A percentile compares a stretch with the other conserved stretches of the same genome.
Evolutionary conservation across 2,888 invertebrate genomes (phyloP).

Genomic region (Anorthoa munda): DNA sequence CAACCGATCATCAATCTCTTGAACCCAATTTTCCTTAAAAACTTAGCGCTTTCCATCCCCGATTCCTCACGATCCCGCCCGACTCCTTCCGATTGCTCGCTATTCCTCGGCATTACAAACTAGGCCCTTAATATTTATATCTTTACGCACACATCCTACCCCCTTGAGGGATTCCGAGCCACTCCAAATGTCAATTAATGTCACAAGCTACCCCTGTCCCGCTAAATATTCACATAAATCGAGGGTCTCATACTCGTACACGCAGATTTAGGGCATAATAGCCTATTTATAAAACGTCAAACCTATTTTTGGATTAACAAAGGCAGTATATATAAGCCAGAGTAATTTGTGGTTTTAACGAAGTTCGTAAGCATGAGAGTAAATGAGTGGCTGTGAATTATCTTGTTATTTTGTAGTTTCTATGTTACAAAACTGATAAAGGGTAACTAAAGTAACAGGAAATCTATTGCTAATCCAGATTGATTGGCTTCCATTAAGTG

Average conservation of each 20-base stretch:
- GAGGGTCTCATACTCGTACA: conserved; percentile 58
- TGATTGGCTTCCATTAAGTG: background rate
- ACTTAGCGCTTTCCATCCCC: conserved; percentile 30
- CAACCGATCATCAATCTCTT: conserved; percentile 50
- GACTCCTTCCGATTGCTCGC: conserved; percentile 8
- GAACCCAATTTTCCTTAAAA: conserved; percentile 41
- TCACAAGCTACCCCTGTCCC: conserved; percentile 58
- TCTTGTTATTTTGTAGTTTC: conserved; percentile 14
- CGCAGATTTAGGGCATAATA: conserved; percentile 58
- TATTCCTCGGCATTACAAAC: conserved; percentile 46
- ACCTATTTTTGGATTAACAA: conserved; percentile 57
- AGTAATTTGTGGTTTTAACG: conserved; percentile 49
- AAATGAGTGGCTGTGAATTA: conserved; percentile 1
- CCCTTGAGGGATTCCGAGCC: conserved; percentile 60
- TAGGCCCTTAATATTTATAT: conserved; percentile 61
- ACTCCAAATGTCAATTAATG: conserved; percentile 74
- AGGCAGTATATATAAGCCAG: conserved; percentile 48
- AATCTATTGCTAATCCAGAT: background rate
- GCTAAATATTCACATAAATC: conserved; percentile 64
- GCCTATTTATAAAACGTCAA: conserved; percentile 63
- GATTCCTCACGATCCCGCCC: conserved; percentile 21
- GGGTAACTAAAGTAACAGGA: background rate
- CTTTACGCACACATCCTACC: conserved; percentile 55
- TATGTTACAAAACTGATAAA: background rate
- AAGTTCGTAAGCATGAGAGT: conserved; percentile 14